A percentile compares a stretch with the other conserved stretches of the same genome.
Conservation (phyloP, 2,888 invertebrate species). For the Trichopria drosophilae region DNA sequence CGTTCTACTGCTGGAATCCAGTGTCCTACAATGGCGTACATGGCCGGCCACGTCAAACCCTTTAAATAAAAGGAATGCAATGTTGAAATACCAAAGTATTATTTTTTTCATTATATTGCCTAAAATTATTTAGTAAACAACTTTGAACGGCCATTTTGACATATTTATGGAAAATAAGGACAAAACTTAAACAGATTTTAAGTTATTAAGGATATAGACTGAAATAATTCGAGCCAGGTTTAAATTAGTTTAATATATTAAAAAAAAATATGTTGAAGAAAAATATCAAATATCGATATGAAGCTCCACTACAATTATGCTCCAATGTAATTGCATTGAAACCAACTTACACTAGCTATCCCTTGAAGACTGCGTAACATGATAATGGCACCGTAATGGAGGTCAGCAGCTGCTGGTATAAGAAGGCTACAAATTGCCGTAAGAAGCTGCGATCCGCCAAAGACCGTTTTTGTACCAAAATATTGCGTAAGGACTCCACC, state of each 20-base stretch:
- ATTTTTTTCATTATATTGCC: neutral
- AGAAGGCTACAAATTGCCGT: slow-evolving; percentile 71
- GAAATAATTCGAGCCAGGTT: neutral
- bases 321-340: no score
- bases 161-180: no score
- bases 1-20: slow-evolving; percentile 75
- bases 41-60: slow-evolving; percentile 76
- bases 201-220: neutral
- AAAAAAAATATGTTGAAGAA: slow-evolving; percentile 4
- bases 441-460: slow-evolving; percentile 70
- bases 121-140: neutral
- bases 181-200: neutral
- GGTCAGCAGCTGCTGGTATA: slow-evolving; percentile 67
- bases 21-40: slow-evolving; percentile 73
- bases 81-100: neutral
- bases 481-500: slow-evolving; percentile 72
- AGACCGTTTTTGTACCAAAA: slow-evolving; percentile 72
- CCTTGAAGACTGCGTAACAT: slow-evolving; percentile 69
- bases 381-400: slow-evolving; percentile 67
- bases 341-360: slow-evolving; percentile 66
- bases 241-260: neutral
- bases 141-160: no score
- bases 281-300: neutral
- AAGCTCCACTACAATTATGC: no score
- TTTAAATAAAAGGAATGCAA: slow-evolving; percentile 39